Conservation (phyloP, 1,140 invertebrate genomes). For the Psix sp. region DNA sequence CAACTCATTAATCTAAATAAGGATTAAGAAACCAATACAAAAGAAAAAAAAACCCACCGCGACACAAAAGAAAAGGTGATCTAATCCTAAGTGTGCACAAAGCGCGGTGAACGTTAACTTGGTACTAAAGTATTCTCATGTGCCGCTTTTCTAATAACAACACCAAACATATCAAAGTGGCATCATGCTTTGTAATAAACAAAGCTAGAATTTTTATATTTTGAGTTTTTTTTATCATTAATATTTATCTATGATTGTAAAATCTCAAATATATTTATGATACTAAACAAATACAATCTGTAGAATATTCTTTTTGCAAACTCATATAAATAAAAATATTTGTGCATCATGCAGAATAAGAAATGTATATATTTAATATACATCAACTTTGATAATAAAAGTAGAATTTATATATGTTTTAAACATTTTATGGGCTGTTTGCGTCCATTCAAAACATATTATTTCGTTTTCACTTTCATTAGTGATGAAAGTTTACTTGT, state of each 20-base stretch:
- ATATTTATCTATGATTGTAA: not conserved
- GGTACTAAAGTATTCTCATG: constrained; percentile 33
- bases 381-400: too few relatives aligned
- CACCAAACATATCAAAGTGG: constrained; percentile 27
- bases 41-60: constrained; percentile 27
- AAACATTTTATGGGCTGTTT: not conserved
- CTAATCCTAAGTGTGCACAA: constrained; percentile 36
- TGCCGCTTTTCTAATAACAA: constrained; percentile 49
- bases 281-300: too few relatives aligned
- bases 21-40: constrained; percentile 19
- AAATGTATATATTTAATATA: too few relatives aligned
- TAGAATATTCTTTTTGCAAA: too few relatives aligned
- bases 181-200: constrained; percentile 49
- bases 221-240: constrained; percentile 14
- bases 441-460: not conserved
- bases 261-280: not conserved
- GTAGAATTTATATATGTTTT: not conserved
- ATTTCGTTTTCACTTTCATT: constrained; percentile 12
- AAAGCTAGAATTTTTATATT: too few relatives aligned
- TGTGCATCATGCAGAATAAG: too few relatives aligned
- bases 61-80: constrained; percentile 42
- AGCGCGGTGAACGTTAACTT: constrained; percentile 16
- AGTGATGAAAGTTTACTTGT: constrained; percentile 11
- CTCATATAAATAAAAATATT: too few relatives aligned
- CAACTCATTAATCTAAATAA: constrained; percentile 47